These are phyloP conservation scores for Valencia hispanica DNA, from an alignment of 2,797 vertebrate genomes.

Conservation along the genomic window DNA sequence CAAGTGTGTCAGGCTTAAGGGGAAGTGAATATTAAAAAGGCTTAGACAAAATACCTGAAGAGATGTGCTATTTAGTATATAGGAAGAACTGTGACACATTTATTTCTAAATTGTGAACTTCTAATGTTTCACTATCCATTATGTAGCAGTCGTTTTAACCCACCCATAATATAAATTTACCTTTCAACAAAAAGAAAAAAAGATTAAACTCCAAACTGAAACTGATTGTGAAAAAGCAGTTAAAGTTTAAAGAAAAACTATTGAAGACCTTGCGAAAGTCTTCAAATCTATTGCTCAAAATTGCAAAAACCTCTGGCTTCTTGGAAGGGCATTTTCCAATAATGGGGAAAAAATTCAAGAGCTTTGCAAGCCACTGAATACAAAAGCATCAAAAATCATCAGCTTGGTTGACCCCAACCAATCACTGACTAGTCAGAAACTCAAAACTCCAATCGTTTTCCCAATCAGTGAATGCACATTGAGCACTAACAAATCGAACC, in stretches of 20 bases:
- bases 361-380: background rate
- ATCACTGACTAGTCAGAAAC: background rate
- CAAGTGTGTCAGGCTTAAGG: slow-evolving; percentile 29
- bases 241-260: background rate
- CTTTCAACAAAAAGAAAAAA: background rate
- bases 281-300: too few species aligned
- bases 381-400: background rate
- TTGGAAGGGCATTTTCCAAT: background rate
- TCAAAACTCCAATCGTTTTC: background rate
- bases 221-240: background rate
- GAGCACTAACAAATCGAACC: too few species aligned
- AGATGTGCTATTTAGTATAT: background rate
- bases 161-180: too few species aligned
- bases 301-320: too few species aligned
- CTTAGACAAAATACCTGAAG: slow-evolving; percentile 19
- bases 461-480: background rate
- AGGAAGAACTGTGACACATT: background rate
- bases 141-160: too few species aligned
- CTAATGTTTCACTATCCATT: background rate
- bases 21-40: slow-evolving; percentile 21
- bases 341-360: background rate
- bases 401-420: background rate
- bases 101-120: background rate
- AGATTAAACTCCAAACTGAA: background rate
- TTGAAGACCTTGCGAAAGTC: too few species aligned